Evolutionary conservation across 2,797 vertebrate species (phyloP).

Genomic region (Chelmon rostratus): DNA sequence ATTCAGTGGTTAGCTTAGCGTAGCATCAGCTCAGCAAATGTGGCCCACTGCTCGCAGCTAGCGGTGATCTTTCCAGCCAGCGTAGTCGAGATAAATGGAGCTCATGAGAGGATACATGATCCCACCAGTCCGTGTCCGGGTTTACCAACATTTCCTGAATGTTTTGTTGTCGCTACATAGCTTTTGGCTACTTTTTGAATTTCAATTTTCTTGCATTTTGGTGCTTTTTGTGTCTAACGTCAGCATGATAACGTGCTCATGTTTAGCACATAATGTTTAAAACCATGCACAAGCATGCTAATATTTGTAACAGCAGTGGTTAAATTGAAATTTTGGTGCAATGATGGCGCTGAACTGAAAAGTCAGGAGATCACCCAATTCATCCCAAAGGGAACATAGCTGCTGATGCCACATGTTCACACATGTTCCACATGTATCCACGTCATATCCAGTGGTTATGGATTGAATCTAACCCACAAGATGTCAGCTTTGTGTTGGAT

Average conservation of each 20-base stretch:
- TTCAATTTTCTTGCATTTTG: no score
- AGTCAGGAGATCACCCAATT: neutral
- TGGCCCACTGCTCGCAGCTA: neutral
- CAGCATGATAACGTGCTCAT: neutral
- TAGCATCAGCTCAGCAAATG: neutral
- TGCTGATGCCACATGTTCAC: neutral
- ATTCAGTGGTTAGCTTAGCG: neutral
- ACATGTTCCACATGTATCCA: no score
- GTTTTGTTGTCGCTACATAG: neutral
- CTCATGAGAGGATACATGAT: no score
- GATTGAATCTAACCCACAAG: neutral
- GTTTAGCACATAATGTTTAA: neutral
- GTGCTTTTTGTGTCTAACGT: neutral
- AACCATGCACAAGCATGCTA: no score
- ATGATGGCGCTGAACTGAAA: neutral
- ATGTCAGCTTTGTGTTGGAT: neutral
- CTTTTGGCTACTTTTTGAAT: neutral
- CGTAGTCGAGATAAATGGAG: neutral
- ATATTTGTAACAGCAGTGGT: neutral
- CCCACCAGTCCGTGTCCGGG: neutral
- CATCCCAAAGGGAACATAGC: neutral
- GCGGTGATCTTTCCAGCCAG: neutral
- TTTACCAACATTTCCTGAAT: neutral
- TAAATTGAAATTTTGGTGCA: neutral
- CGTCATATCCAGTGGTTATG: neutral